These are phyloP conservation scores for Craniophora ligustri DNA, from an alignment of 2,888 invertebrate genomes.

Conservation along the genomic window DNA sequence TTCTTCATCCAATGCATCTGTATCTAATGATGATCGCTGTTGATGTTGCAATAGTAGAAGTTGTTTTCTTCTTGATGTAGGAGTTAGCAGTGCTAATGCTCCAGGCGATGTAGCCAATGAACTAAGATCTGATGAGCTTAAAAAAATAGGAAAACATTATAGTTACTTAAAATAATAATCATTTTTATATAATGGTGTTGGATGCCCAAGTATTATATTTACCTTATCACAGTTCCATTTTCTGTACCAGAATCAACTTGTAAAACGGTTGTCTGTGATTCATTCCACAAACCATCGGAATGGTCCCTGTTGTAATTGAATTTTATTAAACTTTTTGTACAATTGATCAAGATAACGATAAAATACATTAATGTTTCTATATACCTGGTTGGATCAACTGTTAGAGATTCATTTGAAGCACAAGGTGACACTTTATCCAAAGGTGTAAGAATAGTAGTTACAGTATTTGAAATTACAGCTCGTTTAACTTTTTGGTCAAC, in stretches of 20 bases:
- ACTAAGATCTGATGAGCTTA: conserved; percentile 85
- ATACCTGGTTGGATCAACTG: conserved; percentile 91
- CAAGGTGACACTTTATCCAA: conserved; percentile 91
- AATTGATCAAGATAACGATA: no score
- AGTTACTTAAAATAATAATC: no score
- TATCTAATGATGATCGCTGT: conserved; percentile 95
- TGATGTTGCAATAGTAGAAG: conserved; percentile 94
- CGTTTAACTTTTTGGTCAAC: conserved; percentile 73
- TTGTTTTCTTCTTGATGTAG: conserved; percentile 93
- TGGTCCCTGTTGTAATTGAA: conserved; percentile 91
- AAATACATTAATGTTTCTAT: conserved; percentile 4
- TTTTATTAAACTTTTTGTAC: no score
- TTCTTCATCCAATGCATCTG: conserved; percentile 93
- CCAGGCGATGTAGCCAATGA: conserved; percentile 87
- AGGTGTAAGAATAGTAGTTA: conserved; percentile 76
- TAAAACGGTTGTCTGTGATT: conserved; percentile 95
- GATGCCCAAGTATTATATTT: no score
- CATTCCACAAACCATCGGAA: conserved; percentile 96
- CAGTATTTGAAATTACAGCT: conserved; percentile 69
- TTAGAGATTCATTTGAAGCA: conserved; percentile 94
- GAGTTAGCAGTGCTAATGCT: conserved; percentile 91
- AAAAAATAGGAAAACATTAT: not conserved
- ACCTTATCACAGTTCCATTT: conserved; percentile 89
- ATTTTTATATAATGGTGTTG: no score
- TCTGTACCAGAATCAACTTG: conserved; percentile 92